Evolutionary conservation across 2,888 invertebrate species (phyloP), one percentile per base, ranked within the genome.

Genomic region (Rhamphomyia laevipes): DNA sequence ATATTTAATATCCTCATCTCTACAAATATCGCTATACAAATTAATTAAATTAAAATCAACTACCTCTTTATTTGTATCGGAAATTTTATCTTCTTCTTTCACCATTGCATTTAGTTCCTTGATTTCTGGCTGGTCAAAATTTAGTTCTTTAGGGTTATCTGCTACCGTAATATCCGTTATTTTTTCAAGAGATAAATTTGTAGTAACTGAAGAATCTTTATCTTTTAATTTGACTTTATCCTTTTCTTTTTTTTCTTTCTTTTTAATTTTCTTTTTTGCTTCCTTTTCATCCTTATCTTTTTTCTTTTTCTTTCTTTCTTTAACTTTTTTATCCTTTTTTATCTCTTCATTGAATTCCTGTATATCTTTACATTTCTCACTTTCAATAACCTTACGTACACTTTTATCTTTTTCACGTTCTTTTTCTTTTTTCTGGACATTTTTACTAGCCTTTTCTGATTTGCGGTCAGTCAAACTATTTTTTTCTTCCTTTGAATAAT

Each of bases 261-360:
- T 54, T 43, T 57, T 57, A 17, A 54, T 52, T 15, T 56, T 57
- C 33, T 54, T 53, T 21, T 58, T 54, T 3, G 45, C 17, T 44
- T 54, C 48, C 45, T 45, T 51, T 30, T 59, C 55, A 21, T 51
- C 44, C 18, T 51, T 41, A 17, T 56, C 53, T 27, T 43, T 43
- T 18, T 57, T 55, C 45, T 56, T 56, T 35, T 69, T 71, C 52
- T 74, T 66, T 61, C 74, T 76, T 53, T 66, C 66, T 55, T 77
- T 76, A 57, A 77, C 77, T 16, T 35, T 35, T 35, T 35, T 35
- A 35, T 35, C 35, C 7, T 35, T 35, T 35, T n/a, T 35, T 6
- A 9, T 11, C 7, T 35, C 35, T 10, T 35, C 35, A 35, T 13
- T 4, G 2, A n/a, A 7, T n/a, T 35, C 35, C 13, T 35, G 35